Evolutionary conservation across 2,888 invertebrate genomes (phyloP), one percentile per base, ranked within the genome.

Genomic region (Agriopis marginaria): DNA sequence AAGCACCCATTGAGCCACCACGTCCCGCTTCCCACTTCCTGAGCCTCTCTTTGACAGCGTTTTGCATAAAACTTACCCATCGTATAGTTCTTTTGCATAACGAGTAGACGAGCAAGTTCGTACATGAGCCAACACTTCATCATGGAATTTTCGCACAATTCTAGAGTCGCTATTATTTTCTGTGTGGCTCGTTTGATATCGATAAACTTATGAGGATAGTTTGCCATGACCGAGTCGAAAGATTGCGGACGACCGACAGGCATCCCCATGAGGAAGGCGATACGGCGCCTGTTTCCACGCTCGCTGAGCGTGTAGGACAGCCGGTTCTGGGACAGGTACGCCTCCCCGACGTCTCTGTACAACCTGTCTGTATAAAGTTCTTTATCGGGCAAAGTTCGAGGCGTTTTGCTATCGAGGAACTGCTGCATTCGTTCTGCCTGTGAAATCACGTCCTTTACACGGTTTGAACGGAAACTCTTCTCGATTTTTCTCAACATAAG

Each of bases 71-170:
- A 94, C 71, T 93, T 94, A 12, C 92, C 88, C 1, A 92, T 86
- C 7, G 94, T 89, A 74, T 89, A 93, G 81, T 92, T 94, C 71
- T 93, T 94, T 71, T 93, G 93, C 5, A 84, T 84, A 65, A 87
- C 87, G 39, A 92, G 82, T 45, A 94, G 77, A 12, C 90, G 81
- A 69, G 94, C 84, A 49, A 94, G 70, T 79, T 94, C 94, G 63
- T 93, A 94, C 89, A 88, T 88, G 23, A 94, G 76, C 93, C 93
- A 94, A 78, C 93, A 94, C 72, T 89, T 91, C 92, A 92, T 91
- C 12, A 89, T 91, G 0, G 88, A 82, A 75, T 94, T 93, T 78
- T 94, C 94, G 72, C 93, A 93, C 92, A 93, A 92, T 45, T 94
- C 91, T 5, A 94, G 82, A 32, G 85, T 84, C 2, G 78, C 77